Evolutionary conservation across 2,113 vertebrate species (phyloP).

Genomic region (Sinocyclocheilus anophthalmus): DNA sequence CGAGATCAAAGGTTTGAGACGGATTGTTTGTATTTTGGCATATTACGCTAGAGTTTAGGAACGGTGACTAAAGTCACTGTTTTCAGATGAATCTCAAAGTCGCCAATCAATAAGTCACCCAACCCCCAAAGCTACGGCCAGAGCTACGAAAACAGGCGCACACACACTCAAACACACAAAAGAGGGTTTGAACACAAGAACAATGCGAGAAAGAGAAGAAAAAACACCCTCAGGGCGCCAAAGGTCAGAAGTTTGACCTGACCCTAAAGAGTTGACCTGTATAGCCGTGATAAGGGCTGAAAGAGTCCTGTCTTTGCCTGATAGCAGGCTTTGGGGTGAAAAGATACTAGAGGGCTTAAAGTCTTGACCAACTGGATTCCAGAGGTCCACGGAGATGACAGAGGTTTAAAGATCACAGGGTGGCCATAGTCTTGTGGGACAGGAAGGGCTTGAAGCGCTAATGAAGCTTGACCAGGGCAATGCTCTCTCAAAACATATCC

Average conservation of each 20-base stretch:
- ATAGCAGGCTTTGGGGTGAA: slow-evolving; percentile 58
- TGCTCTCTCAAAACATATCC: slow-evolving; percentile 32
- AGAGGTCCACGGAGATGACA: slow-evolving; percentile 51
- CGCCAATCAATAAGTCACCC: slow-evolving; percentile 35
- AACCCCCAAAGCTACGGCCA: slow-evolving; percentile 28
- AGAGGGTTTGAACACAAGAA: slow-evolving; percentile 38
- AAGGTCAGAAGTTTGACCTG: slow-evolving; percentile 75
- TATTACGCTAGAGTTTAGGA: slow-evolving; percentile 25
- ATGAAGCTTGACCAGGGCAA: slow-evolving; percentile 51
- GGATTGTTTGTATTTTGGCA: slow-evolving; percentile 4
- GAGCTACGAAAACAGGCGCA: slow-evolving; percentile 45
- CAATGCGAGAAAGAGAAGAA: slow-evolving; percentile 52
- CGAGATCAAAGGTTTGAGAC: slow-evolving; percentile 8
- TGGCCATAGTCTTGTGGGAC: slow-evolving; percentile 45
- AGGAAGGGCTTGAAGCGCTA: slow-evolving; percentile 45
- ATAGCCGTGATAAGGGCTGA: slow-evolving; percentile 72
- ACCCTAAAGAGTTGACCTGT: slow-evolving; percentile 71
- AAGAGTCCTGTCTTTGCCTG: slow-evolving; percentile 75
- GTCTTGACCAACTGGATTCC: slow-evolving; percentile 61
- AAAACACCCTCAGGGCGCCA: slow-evolving; percentile 51
- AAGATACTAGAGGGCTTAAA: slow-evolving; percentile 56
- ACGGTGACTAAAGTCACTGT: slow-evolving; percentile 30
- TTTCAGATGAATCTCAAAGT: slow-evolving; percentile 7
- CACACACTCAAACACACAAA: slow-evolving; percentile 42
- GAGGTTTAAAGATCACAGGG: slow-evolving; percentile 48